Percentiles rank a stretch among this genome's conserved stretches.
Evolutionary conservation across 2,888 invertebrate genomes (phyloP).

Genomic region (Tryphoninae sp.): DNA sequence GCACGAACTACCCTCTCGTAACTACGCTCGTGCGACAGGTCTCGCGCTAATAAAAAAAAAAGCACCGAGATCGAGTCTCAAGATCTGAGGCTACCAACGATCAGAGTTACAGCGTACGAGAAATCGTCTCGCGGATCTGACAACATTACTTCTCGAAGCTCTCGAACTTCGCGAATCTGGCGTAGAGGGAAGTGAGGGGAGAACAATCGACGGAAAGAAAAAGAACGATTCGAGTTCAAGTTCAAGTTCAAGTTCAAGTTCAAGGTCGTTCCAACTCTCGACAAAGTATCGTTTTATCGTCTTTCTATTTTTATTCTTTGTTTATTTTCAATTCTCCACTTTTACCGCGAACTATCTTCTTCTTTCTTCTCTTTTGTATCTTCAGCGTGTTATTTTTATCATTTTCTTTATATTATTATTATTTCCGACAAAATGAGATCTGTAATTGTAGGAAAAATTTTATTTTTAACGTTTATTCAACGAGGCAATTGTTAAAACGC

Average conservation of each 20-base stretch:
- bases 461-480: too few species aligned
- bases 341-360: neutral
- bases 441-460: too few species aligned
- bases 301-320: neutral
- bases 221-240: neutral
- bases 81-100: neutral
- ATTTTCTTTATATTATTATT: too few species aligned
- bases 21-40: neutral
- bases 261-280: neutral
- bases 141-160: constrained; percentile 30
- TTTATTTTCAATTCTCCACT: constrained; percentile 1
- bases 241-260: constrained; percentile 10
- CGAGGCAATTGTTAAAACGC: too few species aligned
- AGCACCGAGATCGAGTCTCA: constrained; percentile 9
- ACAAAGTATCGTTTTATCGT: constrained; percentile 1
- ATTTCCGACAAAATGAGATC: too few species aligned
- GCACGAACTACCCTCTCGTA: constrained; percentile 4
- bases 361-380: neutral
- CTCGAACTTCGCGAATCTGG: neutral
- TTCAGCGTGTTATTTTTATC: neutral
- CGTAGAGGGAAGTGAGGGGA: neutral
- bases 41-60: neutral
- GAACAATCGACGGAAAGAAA: neutral
- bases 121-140: constrained; percentile 18
- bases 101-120: neutral